Percentiles rank a stretch among this genome's conserved stretches.
These are phyloP conservation scores for Apis mellifera DNA, from an alignment of 1,140 invertebrate genomes.

Conservation along the genomic window Amel_HAv3.1 CM009931.2:5788501-5789000, in stretches of 20 bases:
- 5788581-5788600: too few relatives aligned
- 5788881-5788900: background rate
- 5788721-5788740: background rate
- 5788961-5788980: too few relatives aligned
- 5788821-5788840: background rate
- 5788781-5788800: background rate
- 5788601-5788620: too few relatives aligned
- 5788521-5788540: too few relatives aligned
- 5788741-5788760: background rate
- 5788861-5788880: background rate
- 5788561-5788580: too few relatives aligned
- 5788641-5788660: background rate
- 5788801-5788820: background rate
- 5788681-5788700: background rate
- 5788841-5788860: background rate
- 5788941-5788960: too few relatives aligned
- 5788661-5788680: background rate
- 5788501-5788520: too few relatives aligned
- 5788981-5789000: background rate
- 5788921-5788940: too few relatives aligned
- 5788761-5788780: background rate
- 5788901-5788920: too few relatives aligned
- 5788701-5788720: background rate
- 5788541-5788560: too few relatives aligned
- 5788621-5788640: too few relatives aligned